Base-by-base conservation (phyloP, 2,888 invertebrate genomes). In the Macrosiphum euphorbiae region DNA sequence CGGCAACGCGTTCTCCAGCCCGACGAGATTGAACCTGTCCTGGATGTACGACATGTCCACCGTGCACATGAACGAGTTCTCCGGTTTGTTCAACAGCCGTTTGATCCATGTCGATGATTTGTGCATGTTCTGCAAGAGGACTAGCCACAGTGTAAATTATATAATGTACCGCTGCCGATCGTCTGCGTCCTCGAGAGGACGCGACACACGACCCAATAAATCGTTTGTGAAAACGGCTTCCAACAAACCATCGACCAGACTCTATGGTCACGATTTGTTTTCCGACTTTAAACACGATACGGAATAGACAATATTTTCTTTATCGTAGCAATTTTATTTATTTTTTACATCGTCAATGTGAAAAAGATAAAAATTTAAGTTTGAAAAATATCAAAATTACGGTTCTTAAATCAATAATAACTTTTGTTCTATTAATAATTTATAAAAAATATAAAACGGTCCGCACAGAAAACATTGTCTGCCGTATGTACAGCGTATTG, bases 51-150 rank as follows among this genome's bases (percentile, higher is more conserved):
- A n/a, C 0, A 0, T 44, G 55, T 92, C 92, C 5, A 92, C 92
- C 5, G 24, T 35, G 52, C 92, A 92, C 78, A 92, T 16, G n/a
- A 92, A 92, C n/a, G 78, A 28, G 92, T 92, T 92, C 26, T 88
- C 88, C 24, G 92, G 92, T 24, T 13, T 88, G 13, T 2, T 24
- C 88, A 92, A 24, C 41, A 44, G 44, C 1, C 28, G 28, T 7
- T 1, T 16, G 2, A 88, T 88, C 92, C 92, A 92, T 41, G 11
- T 7, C 11, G 85, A 91, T 7, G 58, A 26, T 26, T 16, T 50
- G 26, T 58, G 7, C 35, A 78, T 67, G 16, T 28, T n/a, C 87
- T 47, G 50, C 35, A 1, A 16, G 47, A 3, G 24, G 13, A 26
- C n/a, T 28, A 86, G 4, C 85, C 28, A 28, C 28, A 47, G 13